Conservation (phyloP, 2,797 vertebrate species). For the Clarias pachynema region DNA sequence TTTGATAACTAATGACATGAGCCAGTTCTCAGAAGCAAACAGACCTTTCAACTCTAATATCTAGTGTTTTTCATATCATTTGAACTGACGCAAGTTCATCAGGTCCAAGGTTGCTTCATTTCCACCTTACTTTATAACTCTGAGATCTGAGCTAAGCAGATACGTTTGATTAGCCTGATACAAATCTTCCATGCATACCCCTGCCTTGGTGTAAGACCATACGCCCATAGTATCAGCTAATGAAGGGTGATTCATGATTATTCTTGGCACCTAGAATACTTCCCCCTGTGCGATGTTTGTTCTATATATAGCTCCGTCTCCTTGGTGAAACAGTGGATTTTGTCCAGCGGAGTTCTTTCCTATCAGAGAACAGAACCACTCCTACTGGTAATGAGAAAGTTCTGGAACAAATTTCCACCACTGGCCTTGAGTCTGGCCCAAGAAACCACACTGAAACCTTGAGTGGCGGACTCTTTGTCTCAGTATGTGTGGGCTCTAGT, state of each 20-base stretch:
- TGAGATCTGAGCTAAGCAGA: not conserved
- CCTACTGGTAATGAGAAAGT: conserved; percentile 37
- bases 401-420: conserved; percentile 25
- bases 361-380: conserved; percentile 47
- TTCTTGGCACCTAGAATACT: conserved; percentile 30
- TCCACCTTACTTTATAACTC: not conserved
- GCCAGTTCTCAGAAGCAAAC: not conserved
- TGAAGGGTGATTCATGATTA: conserved; percentile 44
- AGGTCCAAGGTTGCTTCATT: conserved; percentile 1
- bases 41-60: not conserved
- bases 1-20: not conserved
- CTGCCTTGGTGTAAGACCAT: not conserved
- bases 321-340: conserved; percentile 26
- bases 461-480: not conserved
- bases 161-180: not conserved
- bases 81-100: not conserved
- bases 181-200: not conserved
- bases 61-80: not conserved
- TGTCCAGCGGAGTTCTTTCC: conserved; percentile 28
- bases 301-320: conserved; percentile 50
- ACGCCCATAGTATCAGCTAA: not conserved
- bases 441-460: conserved; percentile 39
- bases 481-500: conserved; percentile 23
- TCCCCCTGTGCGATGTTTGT: conserved; percentile 35
- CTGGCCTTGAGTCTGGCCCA: conserved; percentile 35